Percentiles rank a stretch among this genome's conserved stretches.
Evolutionary conservation across 2,797 vertebrate genomes (phyloP).

Genomic region (Petrocephalus sullivani): DNA sequence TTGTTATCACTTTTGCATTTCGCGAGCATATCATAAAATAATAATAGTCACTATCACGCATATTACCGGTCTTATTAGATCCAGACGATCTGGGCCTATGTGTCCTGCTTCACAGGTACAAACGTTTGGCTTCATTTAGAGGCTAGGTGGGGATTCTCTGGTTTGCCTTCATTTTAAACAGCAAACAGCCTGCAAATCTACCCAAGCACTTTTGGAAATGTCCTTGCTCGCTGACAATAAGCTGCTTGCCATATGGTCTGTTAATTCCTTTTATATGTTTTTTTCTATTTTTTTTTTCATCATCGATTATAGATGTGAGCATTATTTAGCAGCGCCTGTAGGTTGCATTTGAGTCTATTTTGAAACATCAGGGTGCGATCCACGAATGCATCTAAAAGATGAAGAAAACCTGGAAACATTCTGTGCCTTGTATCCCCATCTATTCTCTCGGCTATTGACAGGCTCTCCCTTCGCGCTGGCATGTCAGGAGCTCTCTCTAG

Average conservation of each 20-base stretch:
- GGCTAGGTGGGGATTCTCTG: not conserved
- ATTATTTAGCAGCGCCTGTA: not conserved
- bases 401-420: conserved; percentile 1
- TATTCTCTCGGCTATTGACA: conserved; percentile 72
- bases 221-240: conserved; percentile 19
- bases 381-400: not conserved
- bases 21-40: not conserved
- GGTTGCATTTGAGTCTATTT: not conserved
- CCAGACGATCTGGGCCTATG: not conserved
- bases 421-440: conserved; percentile 52
- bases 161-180: not conserved
- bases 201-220: not conserved
- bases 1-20: not conserved
- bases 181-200: not conserved
- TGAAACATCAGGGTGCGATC: not conserved
- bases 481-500: conserved; percentile 76
- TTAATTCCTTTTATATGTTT: not conserved
- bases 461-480: conserved; percentile 65
- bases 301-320: not conserved
- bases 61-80: not conserved
- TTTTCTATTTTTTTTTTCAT: not conserved
- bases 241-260: not conserved
- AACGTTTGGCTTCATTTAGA: not conserved
- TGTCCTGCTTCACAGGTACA: not conserved
- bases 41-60: not conserved